Evolutionary conservation across 2,113 vertebrate species (phyloP).

Genomic region (Trichechus manatus): DNA sequence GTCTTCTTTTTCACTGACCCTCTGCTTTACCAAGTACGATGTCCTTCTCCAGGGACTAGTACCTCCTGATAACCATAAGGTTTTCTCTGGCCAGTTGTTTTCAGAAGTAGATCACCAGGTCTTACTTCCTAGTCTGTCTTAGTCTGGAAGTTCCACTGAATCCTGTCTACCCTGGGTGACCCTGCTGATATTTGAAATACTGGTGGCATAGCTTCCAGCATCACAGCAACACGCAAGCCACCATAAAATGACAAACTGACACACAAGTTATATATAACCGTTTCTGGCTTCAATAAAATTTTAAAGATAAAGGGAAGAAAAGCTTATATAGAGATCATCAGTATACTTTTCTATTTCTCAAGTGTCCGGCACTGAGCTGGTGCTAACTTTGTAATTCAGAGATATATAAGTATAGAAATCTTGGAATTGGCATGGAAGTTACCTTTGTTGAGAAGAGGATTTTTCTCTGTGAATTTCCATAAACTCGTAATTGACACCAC

Average conservation of each 20-base stretch:
- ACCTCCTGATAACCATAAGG: too few relatives aligned
- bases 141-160: too few relatives aligned
- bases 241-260: too few relatives aligned
- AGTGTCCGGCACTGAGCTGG: not conserved
- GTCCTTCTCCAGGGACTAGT: too few relatives aligned
- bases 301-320: not conserved
- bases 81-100: too few relatives aligned
- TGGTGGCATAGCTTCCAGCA: too few relatives aligned
- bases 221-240: too few relatives aligned
- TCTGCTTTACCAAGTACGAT: not conserved
- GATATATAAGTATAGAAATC: not conserved
- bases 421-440: not conserved
- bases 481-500: not conserved
- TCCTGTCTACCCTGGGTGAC: too few relatives aligned
- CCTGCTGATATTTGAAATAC: too few relatives aligned
- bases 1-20: not conserved
- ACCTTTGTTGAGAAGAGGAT: not conserved
- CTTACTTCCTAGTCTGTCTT: too few relatives aligned
- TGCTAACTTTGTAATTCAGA: not conserved
- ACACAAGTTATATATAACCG: not conserved
- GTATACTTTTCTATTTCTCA: not conserved
- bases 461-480: conserved; percentile 3
- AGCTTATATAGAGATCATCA: not conserved
- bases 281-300: not conserved
- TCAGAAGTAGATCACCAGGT: too few relatives aligned